Base-by-base conservation (phyloP, 2,797 vertebrate species). In the Lagorchestes hirsutus region DNA sequence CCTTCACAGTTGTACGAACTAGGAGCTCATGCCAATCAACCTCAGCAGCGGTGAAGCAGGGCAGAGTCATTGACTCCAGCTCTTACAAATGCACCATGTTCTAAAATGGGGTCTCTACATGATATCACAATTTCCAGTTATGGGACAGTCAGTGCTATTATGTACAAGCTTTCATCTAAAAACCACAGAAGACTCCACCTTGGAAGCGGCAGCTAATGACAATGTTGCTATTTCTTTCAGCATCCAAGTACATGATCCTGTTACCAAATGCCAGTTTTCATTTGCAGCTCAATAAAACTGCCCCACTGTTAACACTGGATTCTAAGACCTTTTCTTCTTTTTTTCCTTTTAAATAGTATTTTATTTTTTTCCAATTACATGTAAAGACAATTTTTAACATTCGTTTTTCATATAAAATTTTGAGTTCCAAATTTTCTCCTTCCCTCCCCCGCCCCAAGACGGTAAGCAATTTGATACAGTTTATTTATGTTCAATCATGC, bases 251-350 rank as follows among this genome's bases (percentile, higher is more conserved):
- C 34, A 54, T 93, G 90, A 90, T 54, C 29, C 90, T 34, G 4
- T 90, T 54, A 22, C 93, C 93, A 62, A 82, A 95, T 62, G 1
- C 67, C n/a, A 46, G n/a, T 82, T 82, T 40, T 82, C n/a, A 24
- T 93, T 96, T 50, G 93, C 54, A 93, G 94, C 62, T 27, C 56
- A 91, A 27, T 90, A 93, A 22, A 31, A 13, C 16, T 67, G 13
- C 34, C 93, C 87, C 40, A 87, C 2, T 11, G 22, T 1, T 87
- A 50, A 87, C 40, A 27, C 5, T 87, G 74, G 40, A 87, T 27
- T 87, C 8, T 40, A 82, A 46, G 67, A 82, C 8, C 67, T 82
- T 46, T 82, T 34, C 31, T 34, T 40, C n/a, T n/a, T 67, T 74
- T 74, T 82, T 82, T 82, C 40, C 67, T 82, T 82, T 46, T 82